phyloP scores from a whole-genome alignment of 2,113 vertebrate genomes.

The Prinia subflava region DNA sequence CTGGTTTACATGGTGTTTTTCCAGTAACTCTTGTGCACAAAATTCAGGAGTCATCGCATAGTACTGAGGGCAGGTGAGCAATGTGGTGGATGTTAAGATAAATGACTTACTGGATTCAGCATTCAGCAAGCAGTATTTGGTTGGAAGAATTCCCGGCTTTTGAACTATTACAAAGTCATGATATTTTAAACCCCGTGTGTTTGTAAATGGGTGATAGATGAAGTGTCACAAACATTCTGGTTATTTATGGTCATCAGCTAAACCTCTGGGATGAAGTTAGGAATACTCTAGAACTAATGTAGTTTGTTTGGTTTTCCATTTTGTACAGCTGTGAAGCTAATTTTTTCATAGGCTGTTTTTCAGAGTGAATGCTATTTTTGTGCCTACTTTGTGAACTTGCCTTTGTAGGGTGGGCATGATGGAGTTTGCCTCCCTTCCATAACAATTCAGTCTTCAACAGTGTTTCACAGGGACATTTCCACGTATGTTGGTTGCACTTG shows the following conservation, averaged over 20 bases:
- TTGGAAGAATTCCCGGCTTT: slow-evolving; percentile 22
- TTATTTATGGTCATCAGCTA: slow-evolving; percentile 13
- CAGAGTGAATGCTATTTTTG: neutral
- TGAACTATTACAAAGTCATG: slow-evolving; percentile 1
- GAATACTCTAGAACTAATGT: neutral
- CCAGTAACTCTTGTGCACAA: neutral
- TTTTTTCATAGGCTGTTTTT: slow-evolving; percentile 12
- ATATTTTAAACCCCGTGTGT: slow-evolving; percentile 8
- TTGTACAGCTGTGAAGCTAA: neutral
- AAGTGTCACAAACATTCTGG: neutral
- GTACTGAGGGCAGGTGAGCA: slow-evolving; percentile 1
- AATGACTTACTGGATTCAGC: slow-evolving; percentile 6
- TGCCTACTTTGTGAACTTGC: neutral
- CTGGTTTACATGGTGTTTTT: neutral
- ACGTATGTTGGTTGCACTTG: neutral
- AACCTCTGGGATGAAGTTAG: slow-evolving; percentile 16
- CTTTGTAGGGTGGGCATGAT: neutral
- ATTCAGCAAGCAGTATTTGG: neutral
- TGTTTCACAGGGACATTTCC: neutral
- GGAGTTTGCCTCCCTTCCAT: neutral
- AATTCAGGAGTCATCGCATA: neutral
- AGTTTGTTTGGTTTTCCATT: neutral
- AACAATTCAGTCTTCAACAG: neutral
- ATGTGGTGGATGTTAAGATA: neutral
- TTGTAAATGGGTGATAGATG: slow-evolving; percentile 26